Evolutionary conservation across 2,797 vertebrate genomes (phyloP), one percentile per base, ranked within the genome.

Genomic region (Coluber constrictor): DNA sequence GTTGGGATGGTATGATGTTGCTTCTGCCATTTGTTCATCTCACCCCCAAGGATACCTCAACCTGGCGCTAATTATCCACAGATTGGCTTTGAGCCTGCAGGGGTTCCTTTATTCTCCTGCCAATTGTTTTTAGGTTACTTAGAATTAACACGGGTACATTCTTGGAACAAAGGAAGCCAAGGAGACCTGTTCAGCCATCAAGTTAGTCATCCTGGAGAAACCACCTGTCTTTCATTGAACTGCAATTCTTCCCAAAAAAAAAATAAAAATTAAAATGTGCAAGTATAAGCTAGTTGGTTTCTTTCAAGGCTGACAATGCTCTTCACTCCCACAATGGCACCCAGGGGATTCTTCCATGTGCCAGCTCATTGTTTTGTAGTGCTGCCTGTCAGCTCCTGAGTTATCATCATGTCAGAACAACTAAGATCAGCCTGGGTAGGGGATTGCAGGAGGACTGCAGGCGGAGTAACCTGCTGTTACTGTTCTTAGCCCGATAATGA

Each of bases 301-400:
- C 63, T 96, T 94, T 91, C 91, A 90, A 95, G 95, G 94, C n/a
- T 63, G 90, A 55, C 74, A 88, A 66, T 18, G 32, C 20, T 74
- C 55, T 93, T 93, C 55, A 59, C 55, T 60, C 32, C 61, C 51
- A 54, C 32, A 91, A 86, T 88, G 91, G 32, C 83, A 60, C 92
- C 54, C 51, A 25, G 74, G 83, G 74, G 95, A 93, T 94, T 60
- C n/a, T 95, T 94, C 92, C 90, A 94, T 92, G 66, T 87, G 90
- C 37, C 37, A 91, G 0, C 0, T 56, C 12, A 91, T 54, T 94
- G 92, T 93, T 90, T 93, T 61, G 90, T 0, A 3, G 90, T 94
- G 74, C 57, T 88, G 0, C 9, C 55, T 88, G 66, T 90, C 90
- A 55, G 13, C 86, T 29, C 90, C 88, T 47, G 93, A 93, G 79